Evolutionary conservation across 2,888 invertebrate species (phyloP).

Genomic region (Sicus ferrugineus): DNA sequence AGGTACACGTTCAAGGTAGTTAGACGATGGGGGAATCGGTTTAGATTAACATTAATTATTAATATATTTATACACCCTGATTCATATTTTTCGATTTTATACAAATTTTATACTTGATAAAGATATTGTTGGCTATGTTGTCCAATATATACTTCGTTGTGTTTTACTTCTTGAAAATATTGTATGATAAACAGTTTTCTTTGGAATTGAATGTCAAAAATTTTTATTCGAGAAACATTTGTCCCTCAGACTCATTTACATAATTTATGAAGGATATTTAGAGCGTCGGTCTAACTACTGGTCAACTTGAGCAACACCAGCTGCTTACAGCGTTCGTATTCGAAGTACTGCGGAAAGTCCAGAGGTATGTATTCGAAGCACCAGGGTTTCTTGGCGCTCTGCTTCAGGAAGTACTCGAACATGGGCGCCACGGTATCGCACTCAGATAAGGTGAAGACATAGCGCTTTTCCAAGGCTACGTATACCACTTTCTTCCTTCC

Average conservation of each 20-base stretch:
- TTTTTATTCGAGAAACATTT: no score
- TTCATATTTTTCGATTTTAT: neutral
- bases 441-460: slow-evolving; percentile 83
- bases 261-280: no score
- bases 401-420: slow-evolving; percentile 80
- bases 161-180: neutral
- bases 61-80: neutral
- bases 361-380: slow-evolving; percentile 70
- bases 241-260: no score
- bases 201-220: no score
- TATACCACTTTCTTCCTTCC: slow-evolving; percentile 70
- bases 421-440: slow-evolving; percentile 86
- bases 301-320: slow-evolving; percentile 77
- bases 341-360: slow-evolving; percentile 82
- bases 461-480: slow-evolving; percentile 84
- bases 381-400: slow-evolving; percentile 63
- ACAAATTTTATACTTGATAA: neutral
- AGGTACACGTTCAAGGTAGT: neutral
- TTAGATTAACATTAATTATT: neutral
- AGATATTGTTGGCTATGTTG: neutral
- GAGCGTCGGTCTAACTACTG: slow-evolving; percentile 36
- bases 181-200: no score
- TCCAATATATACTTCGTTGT: neutral
- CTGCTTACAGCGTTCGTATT: slow-evolving; percentile 81
- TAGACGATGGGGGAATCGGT: neutral